Evolutionary conservation across 2,797 vertebrate species (phyloP).

Genomic region (Echeneis naucrates): DNA sequence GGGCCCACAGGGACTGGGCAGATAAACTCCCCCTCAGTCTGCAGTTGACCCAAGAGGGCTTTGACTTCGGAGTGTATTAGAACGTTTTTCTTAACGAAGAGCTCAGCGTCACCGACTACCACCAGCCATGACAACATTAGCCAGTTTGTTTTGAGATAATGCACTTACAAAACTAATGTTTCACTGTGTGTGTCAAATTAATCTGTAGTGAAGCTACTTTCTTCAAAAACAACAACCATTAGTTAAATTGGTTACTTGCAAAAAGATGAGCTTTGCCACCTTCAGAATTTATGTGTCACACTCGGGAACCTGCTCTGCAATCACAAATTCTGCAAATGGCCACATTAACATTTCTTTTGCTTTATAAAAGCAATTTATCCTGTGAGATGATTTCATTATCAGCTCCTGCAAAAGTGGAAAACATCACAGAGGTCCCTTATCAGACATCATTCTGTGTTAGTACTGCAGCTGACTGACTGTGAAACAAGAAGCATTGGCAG

Average conservation of each 20-base stretch:
- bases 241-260: constrained; percentile 54
- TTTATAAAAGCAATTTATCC: constrained; percentile 61
- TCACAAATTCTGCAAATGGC: constrained; percentile 37
- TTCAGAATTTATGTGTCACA: constrained; percentile 47
- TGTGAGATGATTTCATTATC: constrained; percentile 66
- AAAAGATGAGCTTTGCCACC: constrained; percentile 62
- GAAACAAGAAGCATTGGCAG: neutral
- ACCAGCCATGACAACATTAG: too few relatives aligned
- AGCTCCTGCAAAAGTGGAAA: constrained; percentile 45
- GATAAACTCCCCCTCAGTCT: too few relatives aligned
- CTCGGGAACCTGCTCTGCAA: neutral
- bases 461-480: constrained; percentile 15
- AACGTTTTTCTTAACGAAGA: too few relatives aligned
- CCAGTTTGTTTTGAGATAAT: constrained; percentile 14
- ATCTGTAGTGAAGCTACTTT: constrained; percentile 31
- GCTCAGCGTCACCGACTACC: too few relatives aligned
- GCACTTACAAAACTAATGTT: constrained; percentile 31
- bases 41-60: too few relatives aligned
- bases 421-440: constrained; percentile 62
- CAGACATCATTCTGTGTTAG: constrained; percentile 53
- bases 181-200: constrained; percentile 18
- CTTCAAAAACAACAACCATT: constrained; percentile 51
- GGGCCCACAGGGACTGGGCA: too few relatives aligned
- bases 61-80: too few relatives aligned
- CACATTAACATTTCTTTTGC: constrained; percentile 72